Base-by-base conservation (phyloP, 2,797 vertebrate genomes). In the Poecilia velifera region DNA sequence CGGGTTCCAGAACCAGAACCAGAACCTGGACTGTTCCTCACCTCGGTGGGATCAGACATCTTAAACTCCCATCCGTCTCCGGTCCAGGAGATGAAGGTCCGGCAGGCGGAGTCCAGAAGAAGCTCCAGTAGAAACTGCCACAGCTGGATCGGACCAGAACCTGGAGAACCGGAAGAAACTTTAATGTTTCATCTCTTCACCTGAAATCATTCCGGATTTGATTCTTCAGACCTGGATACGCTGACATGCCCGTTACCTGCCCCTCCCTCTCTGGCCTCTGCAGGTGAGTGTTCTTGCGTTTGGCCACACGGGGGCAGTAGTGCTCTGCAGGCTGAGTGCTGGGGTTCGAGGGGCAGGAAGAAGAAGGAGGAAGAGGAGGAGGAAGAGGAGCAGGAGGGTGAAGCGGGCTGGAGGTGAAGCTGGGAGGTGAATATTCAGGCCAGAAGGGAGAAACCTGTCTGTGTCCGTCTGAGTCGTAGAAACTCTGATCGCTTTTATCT, bases 1-100 rank as follows among this genome's bases (percentile, higher is more conserved):
- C 6, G 1, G 59, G 31, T 36, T 64, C 13, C 22, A 25, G 18
- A 34, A 28, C 45, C 47, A 55, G 43, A 34, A 31, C 51, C 49
- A 51, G 43, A 76, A 49, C 28, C 31, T 41, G 28, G 10, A 34
- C 0, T 8, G 51, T 6, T 39, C 14, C 90, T 88, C 78, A 97
- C 97, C 96, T 98, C 97, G 31, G 97, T 94, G 39, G 97, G 97
- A 89, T 98, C 97, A 0, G 97, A 97, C 88, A 98, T 96, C 86
- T 98, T 97, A 74, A 98, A 98, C 89, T 98, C 97, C 95, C 97
- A 97, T 80, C 95, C 97, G 5, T 98, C 97, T 79, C 97, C 97
- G 0, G 97, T 98, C 97, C 97, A 98, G 86, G 87, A 95, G 91
- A 98, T 98, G 85, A 97, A 97, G 72, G 93, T 94, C 55, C 94